Conservation (phyloP, 2,797 vertebrate species). For the Platalea minor region DNA sequence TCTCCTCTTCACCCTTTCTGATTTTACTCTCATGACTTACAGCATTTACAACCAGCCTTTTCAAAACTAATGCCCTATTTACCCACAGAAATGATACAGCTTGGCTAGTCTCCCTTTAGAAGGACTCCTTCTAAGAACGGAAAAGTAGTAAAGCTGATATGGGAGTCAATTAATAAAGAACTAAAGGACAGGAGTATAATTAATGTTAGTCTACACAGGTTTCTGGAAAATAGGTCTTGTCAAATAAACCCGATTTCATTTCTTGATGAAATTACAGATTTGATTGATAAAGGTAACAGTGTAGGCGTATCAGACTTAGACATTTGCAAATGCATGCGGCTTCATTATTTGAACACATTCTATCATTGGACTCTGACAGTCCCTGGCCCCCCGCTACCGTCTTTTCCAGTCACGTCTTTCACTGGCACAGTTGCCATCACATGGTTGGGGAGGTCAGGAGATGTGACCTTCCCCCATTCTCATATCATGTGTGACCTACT, state of each 20-base stretch:
- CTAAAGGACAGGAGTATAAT: neutral
- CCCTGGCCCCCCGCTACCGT: neutral
- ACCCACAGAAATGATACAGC: neutral
- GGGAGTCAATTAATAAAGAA: neutral
- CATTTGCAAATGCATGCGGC: neutral
- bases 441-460: neutral
- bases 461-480: neutral
- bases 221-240: neutral
- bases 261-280: neutral
- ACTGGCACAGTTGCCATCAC: rapidly evolving
- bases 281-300: neutral
- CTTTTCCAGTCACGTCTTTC: neutral
- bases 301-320: neutral
- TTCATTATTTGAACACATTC: neutral
- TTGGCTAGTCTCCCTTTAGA: neutral
- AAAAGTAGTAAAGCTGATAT: neutral
- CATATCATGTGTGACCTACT: neutral
- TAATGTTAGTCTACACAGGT: neutral
- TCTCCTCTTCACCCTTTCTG: neutral
- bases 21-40: neutral
- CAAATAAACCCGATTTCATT: neutral
- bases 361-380: neutral
- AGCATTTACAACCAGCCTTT: neutral
- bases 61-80: neutral
- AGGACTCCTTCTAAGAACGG: neutral